phyloP scores from a whole-genome alignment of 2,888 invertebrate species.

The Kuschelorhynchus macadamiae region DNA sequence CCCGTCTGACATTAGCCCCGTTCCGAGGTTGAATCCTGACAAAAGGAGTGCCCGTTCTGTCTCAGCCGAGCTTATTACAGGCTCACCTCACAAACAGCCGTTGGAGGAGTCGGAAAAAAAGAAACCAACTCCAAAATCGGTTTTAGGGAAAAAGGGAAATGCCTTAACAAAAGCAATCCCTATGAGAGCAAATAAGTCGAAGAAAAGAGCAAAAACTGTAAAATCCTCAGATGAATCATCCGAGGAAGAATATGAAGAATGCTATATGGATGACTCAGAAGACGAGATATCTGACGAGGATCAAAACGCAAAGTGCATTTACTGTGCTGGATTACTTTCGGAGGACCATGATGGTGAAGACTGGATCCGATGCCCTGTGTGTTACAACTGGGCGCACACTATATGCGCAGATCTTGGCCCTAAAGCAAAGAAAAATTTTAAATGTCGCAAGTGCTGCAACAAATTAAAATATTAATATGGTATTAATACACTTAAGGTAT shows the following conservation, averaged over 20 bases:
- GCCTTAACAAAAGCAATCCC: not conserved
- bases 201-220: not conserved
- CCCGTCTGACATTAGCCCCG: too few species aligned
- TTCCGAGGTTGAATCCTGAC: too few species aligned
- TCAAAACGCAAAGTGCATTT: slow-evolving; percentile 17
- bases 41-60: too few species aligned
- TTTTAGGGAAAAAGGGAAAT: slow-evolving; percentile 1
- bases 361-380: slow-evolving; percentile 8
- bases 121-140: not conserved
- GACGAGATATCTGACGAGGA: slow-evolving; percentile 24
- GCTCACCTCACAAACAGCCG: too few species aligned
- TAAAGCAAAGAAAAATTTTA: slow-evolving; percentile 6
- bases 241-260: not conserved
- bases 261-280: slow-evolving; percentile 11
- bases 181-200: slow-evolving; percentile 5
- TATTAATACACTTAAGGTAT: too few species aligned
- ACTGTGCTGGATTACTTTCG: slow-evolving; percentile 15
- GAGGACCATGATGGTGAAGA: slow-evolving; percentile 17
- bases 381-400: slow-evolving; percentile 10
- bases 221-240: slow-evolving; percentile 11
- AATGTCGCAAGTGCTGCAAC: slow-evolving; percentile 11
- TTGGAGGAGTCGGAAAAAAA: too few species aligned
- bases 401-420: slow-evolving; percentile 2
- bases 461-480: not conserved
- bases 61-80: too few species aligned